Base-by-base conservation (phyloP, 2,797 vertebrate species). In the Pipistrellus nathusii region DNA sequence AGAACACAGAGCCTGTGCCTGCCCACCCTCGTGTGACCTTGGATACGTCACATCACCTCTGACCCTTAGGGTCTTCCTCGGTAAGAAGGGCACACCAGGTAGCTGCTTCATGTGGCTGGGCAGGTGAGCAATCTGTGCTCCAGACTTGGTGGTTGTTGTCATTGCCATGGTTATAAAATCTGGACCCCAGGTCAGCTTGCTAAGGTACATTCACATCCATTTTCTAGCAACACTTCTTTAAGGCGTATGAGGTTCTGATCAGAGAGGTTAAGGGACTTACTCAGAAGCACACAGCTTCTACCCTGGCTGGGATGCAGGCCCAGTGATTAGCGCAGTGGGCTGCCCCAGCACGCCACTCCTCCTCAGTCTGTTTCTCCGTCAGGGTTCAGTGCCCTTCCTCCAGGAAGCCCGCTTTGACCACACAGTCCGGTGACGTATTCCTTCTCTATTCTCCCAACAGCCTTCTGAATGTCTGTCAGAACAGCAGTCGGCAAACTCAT, bases 321-420 rank as follows among this genome's bases (percentile, higher is more conserved):
- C 35, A 30, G 10, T 3, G 30, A 62, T 3, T n/a, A 13, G 69
- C 66, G 62, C 51, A 41, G 35, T 55, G 27, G 44, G 5, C 88
- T 59, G 15, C 25, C 15, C 69, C 30, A 23, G 15, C 46, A 25
- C 48, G n/a, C 62, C 66, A 38, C 21, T 35, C 48, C 69, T 82
- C 44, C 89, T 55, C 30, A 25, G 41, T 10, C 76, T 44, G 2
- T 71, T 78, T 73, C 21, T 72, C 77, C 41, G 41, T 68, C 76
- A 48, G 62, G 38, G 85, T 86, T 75, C 51, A 55, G 32, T 23
- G 18, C 48, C n/a, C 89, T 85, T 75, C 91, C 27, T 84, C 81
- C 44, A n/a, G 86, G 88, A 93, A 94, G 51, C 25, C 84, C 66
- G 81, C 93, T 77, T 84, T 46, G 83, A 77, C 35, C 12, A 15